phyloP scores from a whole-genome alignment of 2,888 invertebrate genomes.

The Drosophila testacea region DNA sequence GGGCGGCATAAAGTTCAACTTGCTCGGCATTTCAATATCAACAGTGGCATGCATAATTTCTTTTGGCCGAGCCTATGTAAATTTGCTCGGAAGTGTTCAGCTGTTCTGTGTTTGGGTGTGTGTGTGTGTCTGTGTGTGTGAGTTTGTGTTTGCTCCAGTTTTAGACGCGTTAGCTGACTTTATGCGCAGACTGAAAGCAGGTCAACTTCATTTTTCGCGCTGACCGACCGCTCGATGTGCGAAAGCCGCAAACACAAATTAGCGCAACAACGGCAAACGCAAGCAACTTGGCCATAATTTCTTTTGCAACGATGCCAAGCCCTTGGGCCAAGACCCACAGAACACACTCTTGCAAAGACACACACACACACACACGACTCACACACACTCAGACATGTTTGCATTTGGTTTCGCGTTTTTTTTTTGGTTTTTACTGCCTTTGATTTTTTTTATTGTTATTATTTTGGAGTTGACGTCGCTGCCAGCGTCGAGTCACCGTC shows the following conservation, averaged over 20 bases:
- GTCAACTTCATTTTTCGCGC: conserved; percentile 81
- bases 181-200: conserved; percentile 59
- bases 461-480: conserved; percentile 67
- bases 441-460: conserved; percentile 76
- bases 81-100: conserved; percentile 64
- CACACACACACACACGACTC: conserved; percentile 12
- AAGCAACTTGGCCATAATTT: conserved; percentile 68
- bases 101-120: conserved; percentile 6
- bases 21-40: conserved; percentile 76
- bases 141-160: conserved; percentile 62
- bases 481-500: conserved; percentile 48
- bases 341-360: conserved; percentile 7
- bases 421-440: conserved; percentile 63
- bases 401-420: conserved; percentile 59
- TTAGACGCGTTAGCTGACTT: conserved; percentile 45
- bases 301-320: conserved; percentile 69
- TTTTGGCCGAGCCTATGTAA: conserved; percentile 67
- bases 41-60: conserved; percentile 79
- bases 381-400: conserved; percentile 29
- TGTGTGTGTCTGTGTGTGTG: conserved; percentile 28
- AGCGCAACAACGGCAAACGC: conserved; percentile 56
- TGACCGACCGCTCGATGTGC: conserved; percentile 70
- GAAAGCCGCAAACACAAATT: conserved; percentile 78
- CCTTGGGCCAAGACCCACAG: conserved; percentile 43
- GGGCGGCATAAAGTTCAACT: conserved; percentile 57